Conservation (phyloP, 2,888 invertebrate species). For the Tineola bisselliella region DNA sequence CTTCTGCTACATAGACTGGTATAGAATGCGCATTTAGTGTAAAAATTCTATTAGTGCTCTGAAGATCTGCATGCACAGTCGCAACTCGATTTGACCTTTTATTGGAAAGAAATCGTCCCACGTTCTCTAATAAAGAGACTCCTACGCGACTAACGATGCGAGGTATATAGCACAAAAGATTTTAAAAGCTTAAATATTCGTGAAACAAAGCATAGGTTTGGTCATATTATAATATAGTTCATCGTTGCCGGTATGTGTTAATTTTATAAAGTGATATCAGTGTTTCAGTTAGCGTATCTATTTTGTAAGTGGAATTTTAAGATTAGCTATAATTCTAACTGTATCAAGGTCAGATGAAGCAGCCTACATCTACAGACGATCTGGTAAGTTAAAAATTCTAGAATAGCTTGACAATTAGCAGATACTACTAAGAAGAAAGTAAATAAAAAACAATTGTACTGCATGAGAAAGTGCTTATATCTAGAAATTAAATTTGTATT, state of each 20-base stretch:
- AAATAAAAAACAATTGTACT: too few relatives aligned
- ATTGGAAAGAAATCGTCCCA: conserved; percentile 44
- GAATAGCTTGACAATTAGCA: too few relatives aligned
- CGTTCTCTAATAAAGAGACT: conserved; percentile 51
- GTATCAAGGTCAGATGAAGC: not conserved
- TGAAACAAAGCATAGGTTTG: not conserved
- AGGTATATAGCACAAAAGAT: not conserved
- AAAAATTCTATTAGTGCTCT: not conserved
- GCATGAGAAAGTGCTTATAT: too few relatives aligned
- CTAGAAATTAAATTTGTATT: too few relatives aligned
- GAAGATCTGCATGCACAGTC: conserved; percentile 30
- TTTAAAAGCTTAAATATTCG: not conserved
- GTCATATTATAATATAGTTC: not conserved
- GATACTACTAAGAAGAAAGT: too few relatives aligned
- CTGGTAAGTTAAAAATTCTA: not conserved
- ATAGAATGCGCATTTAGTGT: not conserved
- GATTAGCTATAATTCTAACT: not conserved
- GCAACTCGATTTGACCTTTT: conserved; percentile 47
- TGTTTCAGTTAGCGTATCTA: not conserved
- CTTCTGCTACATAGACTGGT: not conserved
- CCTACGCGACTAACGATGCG: conserved; percentile 38
- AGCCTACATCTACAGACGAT: not conserved
- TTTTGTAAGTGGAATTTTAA: not conserved
- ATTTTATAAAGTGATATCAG: not conserved
- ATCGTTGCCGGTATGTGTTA: not conserved